Evolutionary conservation across 2,888 invertebrate species (phyloP).

Genomic region (Punctoribates punctum): DNA sequence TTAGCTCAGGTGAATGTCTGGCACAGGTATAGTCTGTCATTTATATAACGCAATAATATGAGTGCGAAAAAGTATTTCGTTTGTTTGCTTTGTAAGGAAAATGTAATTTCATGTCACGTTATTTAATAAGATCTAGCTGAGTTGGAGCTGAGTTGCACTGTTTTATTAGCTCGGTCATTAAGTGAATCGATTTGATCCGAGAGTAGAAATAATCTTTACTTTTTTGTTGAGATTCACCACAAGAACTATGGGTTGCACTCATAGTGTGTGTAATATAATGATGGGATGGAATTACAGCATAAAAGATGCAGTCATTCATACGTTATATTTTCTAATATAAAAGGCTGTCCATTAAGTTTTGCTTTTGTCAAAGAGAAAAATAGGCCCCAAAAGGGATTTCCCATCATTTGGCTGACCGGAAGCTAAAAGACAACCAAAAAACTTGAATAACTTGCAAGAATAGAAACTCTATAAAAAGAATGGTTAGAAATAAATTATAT

Average conservation of each 20-base stretch:
- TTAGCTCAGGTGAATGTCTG: no score
- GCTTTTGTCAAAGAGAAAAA: slow-evolving; percentile 2
- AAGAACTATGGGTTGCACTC: not conserved
- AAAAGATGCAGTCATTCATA: not conserved
- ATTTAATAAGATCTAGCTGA: no score
- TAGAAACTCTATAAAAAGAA: not conserved
- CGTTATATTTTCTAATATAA: not conserved
- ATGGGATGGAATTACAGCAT: not conserved
- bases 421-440: slow-evolving; percentile 22
- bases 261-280: not conserved
- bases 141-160: no score
- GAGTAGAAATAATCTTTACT: not conserved
- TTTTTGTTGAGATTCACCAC: not conserved
- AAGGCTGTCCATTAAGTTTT: not conserved
- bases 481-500: slow-evolving; percentile 15
- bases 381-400: slow-evolving; percentile 2
- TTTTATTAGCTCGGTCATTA: no score
- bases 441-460: not conserved
- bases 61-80: no score
- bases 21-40: no score
- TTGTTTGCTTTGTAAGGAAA: no score
- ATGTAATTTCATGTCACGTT: no score
- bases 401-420: slow-evolving; percentile 28
- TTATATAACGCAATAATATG: no score
- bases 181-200: not conserved